These are phyloP conservation scores for Mastomys coucha DNA, from an alignment of 2,113 vertebrate genomes.

Conservation along the genomic window DNA sequence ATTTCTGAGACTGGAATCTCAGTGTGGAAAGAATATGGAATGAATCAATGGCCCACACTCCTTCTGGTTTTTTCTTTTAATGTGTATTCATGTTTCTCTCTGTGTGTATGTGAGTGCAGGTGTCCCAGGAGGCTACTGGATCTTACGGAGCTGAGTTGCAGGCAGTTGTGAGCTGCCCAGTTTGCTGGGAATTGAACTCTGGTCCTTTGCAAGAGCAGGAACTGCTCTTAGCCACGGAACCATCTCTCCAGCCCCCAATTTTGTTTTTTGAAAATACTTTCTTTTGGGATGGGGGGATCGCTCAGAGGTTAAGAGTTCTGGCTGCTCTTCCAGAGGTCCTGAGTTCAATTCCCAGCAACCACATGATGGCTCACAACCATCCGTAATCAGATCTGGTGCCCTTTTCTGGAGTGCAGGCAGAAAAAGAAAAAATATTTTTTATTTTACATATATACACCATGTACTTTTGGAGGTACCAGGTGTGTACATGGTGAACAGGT, in stretches of 20 bases:
- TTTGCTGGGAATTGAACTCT: neutral
- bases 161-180: neutral
- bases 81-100: neutral
- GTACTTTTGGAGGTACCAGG: no score
- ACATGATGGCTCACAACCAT: neutral
- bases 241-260: neutral
- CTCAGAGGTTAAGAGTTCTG: no score
- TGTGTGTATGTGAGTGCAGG: neutral
- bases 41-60: neutral
- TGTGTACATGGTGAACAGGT: no score
- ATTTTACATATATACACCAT: no score
- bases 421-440: no score
- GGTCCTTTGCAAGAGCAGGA: neutral
- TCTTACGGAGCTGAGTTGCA: neutral
- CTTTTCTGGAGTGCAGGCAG: no score
- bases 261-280: neutral
- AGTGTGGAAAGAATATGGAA: neutral
- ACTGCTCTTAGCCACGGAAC: neutral
- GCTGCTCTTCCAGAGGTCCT: no score
- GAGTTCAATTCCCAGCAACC: no score
- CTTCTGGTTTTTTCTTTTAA: neutral
- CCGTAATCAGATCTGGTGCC: no score
- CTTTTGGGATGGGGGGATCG: neutral
- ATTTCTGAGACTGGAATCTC: neutral
- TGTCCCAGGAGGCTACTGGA: neutral